These are phyloP conservation scores for Catocala sponsa DNA, from an alignment of 2,888 invertebrate species.

Conservation along the genomic window DNA sequence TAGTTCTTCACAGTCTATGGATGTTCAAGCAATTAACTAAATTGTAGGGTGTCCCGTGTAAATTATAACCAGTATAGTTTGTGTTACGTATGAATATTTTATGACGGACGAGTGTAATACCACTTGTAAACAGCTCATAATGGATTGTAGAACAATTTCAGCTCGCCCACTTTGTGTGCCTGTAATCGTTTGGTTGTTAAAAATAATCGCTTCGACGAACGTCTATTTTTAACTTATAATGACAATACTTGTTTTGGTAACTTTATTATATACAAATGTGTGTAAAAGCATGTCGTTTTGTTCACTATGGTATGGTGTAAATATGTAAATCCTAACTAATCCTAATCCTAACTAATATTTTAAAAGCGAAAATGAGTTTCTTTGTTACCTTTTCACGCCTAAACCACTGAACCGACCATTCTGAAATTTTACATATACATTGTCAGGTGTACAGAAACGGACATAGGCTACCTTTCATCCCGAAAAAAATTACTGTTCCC, in stretches of 20 bases:
- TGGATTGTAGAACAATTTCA: constrained; percentile 10
- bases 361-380: too few species aligned
- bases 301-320: too few species aligned
- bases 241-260: background rate
- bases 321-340: too few species aligned
- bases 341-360: too few species aligned
- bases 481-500: too few species aligned
- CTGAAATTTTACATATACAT: too few species aligned
- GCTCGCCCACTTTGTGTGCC: background rate
- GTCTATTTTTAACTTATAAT: constrained; percentile 2
- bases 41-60: constrained; percentile 1
- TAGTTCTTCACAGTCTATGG: background rate
- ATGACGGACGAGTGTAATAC: constrained; percentile 9
- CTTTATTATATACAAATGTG: background rate
- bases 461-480: too few species aligned
- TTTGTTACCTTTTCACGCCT: too few species aligned
- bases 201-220: constrained; percentile 1
- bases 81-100: constrained; percentile 19
- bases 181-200: constrained; percentile 15
- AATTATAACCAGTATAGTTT: constrained; percentile 7
- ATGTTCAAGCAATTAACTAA: constrained; percentile 10
- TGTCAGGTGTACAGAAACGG: too few species aligned
- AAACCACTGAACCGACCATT: too few species aligned
- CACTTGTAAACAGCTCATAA: constrained; percentile 7
- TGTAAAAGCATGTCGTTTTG: too few species aligned